Conservation (phyloP, 2,797 vertebrate genomes). For the Acropternis orthonyx region DNA sequence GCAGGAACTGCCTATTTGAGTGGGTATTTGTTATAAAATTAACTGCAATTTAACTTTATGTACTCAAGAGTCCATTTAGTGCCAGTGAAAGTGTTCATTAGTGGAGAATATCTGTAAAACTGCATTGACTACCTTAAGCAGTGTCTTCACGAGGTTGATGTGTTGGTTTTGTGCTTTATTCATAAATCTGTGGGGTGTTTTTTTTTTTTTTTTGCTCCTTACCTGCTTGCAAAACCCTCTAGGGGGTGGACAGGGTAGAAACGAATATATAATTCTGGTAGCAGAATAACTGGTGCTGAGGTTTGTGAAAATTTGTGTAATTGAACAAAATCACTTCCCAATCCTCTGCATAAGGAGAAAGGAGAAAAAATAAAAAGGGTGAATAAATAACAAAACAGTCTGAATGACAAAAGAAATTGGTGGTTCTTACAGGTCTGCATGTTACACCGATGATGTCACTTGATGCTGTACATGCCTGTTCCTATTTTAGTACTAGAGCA, state of each 20-base stretch:
- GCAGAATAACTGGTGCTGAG: background rate
- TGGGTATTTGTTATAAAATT: background rate
- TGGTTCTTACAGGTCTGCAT: fast-evolving
- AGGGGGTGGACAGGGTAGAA: fast-evolving
- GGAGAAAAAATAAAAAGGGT: background rate
- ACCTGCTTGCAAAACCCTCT: background rate
- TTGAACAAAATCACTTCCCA: background rate
- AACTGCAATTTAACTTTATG: fast-evolving
- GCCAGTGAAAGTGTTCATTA: background rate
- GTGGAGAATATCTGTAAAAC: background rate
- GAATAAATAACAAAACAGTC: background rate
- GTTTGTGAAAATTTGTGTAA: background rate
- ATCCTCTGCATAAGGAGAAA: background rate
- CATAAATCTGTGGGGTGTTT: fast-evolving
- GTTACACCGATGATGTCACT: fast-evolving
- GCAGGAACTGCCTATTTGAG: background rate
- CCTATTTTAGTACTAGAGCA: background rate
- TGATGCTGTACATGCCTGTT: fast-evolving
- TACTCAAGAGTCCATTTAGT: background rate
- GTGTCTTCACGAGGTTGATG: background rate
- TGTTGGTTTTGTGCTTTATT: background rate
- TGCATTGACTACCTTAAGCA: background rate
- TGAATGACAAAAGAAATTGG: background rate
- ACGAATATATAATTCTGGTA: background rate
- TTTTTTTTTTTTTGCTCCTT: background rate